These are phyloP conservation scores for Hormaphis cornu DNA, from an alignment of 1,140 invertebrate genomes.

Conservation along the genomic window DNA sequence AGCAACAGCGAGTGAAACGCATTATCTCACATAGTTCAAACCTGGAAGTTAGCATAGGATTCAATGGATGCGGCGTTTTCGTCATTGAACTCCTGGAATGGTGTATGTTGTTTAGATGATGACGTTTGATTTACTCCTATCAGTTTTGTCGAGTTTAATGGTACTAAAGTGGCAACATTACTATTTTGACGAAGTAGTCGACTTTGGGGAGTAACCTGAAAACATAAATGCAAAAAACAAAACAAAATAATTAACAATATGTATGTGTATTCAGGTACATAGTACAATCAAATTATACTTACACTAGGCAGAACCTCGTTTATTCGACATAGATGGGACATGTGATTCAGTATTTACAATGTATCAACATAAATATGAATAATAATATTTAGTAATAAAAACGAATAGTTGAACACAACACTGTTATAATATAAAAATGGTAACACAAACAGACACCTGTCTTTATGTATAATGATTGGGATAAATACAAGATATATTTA, in stretches of 20 bases:
- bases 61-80: constrained; percentile 13
- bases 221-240: not conserved
- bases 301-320: constrained; percentile 27
- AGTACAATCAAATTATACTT: constrained; percentile 6
- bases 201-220: not conserved
- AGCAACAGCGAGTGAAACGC: constrained; percentile 10
- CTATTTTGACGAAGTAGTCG: not conserved
- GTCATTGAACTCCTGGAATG: not conserved
- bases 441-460: not conserved
- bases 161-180: constrained; percentile 21
- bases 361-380: not conserved
- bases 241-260: not conserved
- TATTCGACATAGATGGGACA: constrained; percentile 14
- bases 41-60: constrained; percentile 21
- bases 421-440: not conserved
- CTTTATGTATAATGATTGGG: not conserved
- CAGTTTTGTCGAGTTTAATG: constrained; percentile 16
- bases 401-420: not conserved
- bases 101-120: not conserved
- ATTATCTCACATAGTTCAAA: constrained; percentile 28
- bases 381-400: not conserved
- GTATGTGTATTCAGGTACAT: not conserved
- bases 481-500: not conserved
- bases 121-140: not conserved
- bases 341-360: not conserved